Base-by-base conservation (phyloP, 2,888 invertebrate species). In the Drosophila atroscutellata region DNA sequence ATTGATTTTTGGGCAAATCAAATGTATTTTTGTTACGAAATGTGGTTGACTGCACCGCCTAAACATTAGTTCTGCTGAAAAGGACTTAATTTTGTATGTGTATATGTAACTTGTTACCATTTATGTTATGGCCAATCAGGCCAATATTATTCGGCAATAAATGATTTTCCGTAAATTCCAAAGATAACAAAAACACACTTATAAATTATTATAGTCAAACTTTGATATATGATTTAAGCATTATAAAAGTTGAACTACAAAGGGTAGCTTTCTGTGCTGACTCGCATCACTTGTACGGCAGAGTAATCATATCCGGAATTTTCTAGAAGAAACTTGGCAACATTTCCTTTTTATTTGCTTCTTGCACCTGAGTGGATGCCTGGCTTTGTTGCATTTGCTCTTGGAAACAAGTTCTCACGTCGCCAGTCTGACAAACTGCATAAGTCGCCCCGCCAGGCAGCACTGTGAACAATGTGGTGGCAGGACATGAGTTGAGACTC, bases 331-430 rank as follows among this genome's bases (percentile, higher is more conserved):
- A 28, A 28, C 26, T n/a, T n/a, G 9, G 39, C 9, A 42, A 11
- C 59, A 20, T n/a, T 18, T 28, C 13, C 50, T 47, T 68, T 74
- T 84, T 81, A 81, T 71, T 60, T 61, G 70, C 54, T 32, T 36
- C 60, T 58, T 69, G 66, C 71, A 81, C 71, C 88, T 87, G 85
- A 89, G 88, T 87, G 83, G 71, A 49, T 51, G 50, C 18, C 51
- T 50, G 64, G 65, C 77, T 74, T 76, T 74, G 72, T 76, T 39
- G 60, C 63, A 76, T 72, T 74, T 45, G 85, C 47, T 56, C 47
- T 59, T n/a, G 56, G 56, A 70, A 84, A 72, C 71, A 76, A 74
- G 80, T 79, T 24, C 71, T 71, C 62, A 60, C 58, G 56, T 77
- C 45, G 45, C 68, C 77, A 64, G 49, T 59, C 65, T 52, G 26